These are phyloP conservation scores for Pollenia labialis DNA, from an alignment of 2,888 invertebrate genomes.

Conservation along the genomic window DNA sequence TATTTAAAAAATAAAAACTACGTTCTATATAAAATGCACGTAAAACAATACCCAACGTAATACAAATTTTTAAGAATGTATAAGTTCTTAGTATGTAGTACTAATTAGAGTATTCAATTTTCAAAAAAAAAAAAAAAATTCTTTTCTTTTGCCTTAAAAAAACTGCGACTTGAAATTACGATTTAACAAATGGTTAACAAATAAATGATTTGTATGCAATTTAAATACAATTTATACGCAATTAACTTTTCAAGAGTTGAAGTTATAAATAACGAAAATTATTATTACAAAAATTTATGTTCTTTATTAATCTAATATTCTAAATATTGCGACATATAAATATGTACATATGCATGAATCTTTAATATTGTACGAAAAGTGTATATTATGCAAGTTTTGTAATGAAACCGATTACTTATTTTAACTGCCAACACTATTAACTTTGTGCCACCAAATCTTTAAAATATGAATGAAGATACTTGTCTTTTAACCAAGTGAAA, in stretches of 20 bases:
- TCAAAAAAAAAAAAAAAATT: too few species aligned
- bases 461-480: slow-evolving; percentile 43
- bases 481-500: slow-evolving; percentile 62
- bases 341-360: too few species aligned
- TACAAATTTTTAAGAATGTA: slow-evolving; percentile 16
- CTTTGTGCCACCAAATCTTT: neutral
- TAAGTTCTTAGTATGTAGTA: neutral
- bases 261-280: neutral
- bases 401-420: neutral
- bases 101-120: slow-evolving; percentile 2
- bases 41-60: slow-evolving; percentile 14
- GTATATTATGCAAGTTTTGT: neutral
- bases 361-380: too few species aligned
- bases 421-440: slow-evolving; percentile 8
- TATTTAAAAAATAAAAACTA: too few species aligned
- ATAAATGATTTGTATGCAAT: slow-evolving; percentile 11
- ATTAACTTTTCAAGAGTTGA: neutral
- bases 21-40: neutral
- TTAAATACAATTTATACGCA: slow-evolving; percentile 3
- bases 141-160: neutral
- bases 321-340: too few species aligned
- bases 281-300: too few species aligned
- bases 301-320: too few species aligned
- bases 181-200: neutral
- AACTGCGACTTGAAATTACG: slow-evolving; percentile 2